phyloP scores from a whole-genome alignment of 2,113 vertebrate species.

The human region DNA sequence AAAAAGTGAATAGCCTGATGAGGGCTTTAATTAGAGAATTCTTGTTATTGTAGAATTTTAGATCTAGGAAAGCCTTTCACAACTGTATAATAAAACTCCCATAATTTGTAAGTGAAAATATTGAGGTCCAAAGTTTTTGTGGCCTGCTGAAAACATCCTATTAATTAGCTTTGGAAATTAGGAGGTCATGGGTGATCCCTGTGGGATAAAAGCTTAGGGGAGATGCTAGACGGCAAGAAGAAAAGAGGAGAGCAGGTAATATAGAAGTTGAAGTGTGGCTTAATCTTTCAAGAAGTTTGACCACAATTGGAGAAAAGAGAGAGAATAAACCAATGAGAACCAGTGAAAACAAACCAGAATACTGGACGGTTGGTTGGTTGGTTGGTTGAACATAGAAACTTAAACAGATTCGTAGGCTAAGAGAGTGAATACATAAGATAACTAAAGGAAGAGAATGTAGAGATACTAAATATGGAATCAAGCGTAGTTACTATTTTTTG shows the following conservation, averaged over 20 bases:
- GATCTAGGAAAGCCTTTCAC: background rate
- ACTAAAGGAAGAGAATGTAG: background rate
- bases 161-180: background rate
- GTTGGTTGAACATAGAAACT: background rate
- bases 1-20: background rate
- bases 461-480: background rate
- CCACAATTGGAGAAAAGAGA: background rate
- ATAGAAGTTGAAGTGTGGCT: background rate
- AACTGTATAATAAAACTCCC: background rate
- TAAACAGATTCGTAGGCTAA: background rate
- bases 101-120: background rate
- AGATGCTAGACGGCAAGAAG: background rate
- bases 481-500: background rate
- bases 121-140: background rate
- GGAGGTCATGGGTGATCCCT: background rate
- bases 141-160: background rate
- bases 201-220: background rate
- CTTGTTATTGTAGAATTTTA: background rate
- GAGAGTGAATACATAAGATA: background rate
- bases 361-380: background rate
- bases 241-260: background rate
- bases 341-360: background rate
- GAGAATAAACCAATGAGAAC: background rate
- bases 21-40: background rate
- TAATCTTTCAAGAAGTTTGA: background rate